Percentiles rank a stretch among this genome's conserved stretches.
Evolutionary conservation across 2,888 invertebrate species (phyloP).

Genomic region (Scotopteryx bipunctaria): DNA sequence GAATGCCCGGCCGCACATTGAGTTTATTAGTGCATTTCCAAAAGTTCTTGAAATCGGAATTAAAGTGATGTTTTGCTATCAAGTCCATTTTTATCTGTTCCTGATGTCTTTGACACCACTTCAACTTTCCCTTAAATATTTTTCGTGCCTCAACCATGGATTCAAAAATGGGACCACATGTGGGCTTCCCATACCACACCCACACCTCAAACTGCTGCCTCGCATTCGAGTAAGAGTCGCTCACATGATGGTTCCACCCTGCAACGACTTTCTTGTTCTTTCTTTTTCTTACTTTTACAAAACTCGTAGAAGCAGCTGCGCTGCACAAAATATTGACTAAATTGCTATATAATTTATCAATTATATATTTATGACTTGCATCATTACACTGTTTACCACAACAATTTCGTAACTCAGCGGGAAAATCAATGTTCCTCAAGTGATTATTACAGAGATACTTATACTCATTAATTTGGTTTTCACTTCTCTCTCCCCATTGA

Average conservation of each 20-base stretch:
- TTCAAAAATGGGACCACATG: neutral
- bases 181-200: neutral
- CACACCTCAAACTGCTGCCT: neutral
- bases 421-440: constrained; percentile 14
- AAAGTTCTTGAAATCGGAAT: neutral
- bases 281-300: neutral
- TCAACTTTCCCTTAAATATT: neutral
- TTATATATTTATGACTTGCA: constrained; percentile 14
- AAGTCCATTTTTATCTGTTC: neutral
- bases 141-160: too few species aligned
- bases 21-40: neutral
- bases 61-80: neutral
- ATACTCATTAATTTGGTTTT: constrained; percentile 1
- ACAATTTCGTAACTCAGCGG: constrained; percentile 3
- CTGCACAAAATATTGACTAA: neutral
- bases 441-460: neutral
- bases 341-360: constrained; percentile 5
- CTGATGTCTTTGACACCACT: neutral
- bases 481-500: constrained; percentile 11
- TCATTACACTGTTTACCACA: constrained; percentile 16
- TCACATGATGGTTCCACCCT: neutral
- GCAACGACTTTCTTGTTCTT: neutral
- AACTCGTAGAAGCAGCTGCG: neutral
- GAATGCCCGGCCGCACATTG: neutral
- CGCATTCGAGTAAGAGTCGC: neutral